phyloP scores from a whole-genome alignment of 1,140 invertebrate genomes.

The Neodiprion lecontei region DNA sequence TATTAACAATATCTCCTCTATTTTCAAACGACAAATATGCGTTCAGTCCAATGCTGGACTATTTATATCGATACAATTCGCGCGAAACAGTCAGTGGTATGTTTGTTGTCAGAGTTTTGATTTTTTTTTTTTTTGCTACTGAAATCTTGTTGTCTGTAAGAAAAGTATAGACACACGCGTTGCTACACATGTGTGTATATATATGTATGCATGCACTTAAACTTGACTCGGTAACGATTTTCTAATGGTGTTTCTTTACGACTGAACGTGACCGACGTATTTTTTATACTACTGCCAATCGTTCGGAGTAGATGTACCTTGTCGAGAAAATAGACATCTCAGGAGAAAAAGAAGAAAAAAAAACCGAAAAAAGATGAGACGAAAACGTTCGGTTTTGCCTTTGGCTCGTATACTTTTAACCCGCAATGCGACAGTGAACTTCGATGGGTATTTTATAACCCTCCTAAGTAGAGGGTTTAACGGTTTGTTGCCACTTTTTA shows the following conservation, averaged over 20 bases:
- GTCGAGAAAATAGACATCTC: slow-evolving; percentile 4
- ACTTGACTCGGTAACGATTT: not conserved
- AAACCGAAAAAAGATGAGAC: not conserved
- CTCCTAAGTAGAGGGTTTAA: not conserved
- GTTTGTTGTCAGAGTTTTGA: too few species aligned
- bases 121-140: too few species aligned
- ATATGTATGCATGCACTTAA: too few species aligned
- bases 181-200: too few species aligned
- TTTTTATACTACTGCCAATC: not conserved
- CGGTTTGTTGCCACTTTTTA: slow-evolving; percentile 1
- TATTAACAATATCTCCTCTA: too few species aligned
- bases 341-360: not conserved
- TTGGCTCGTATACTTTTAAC: not conserved
- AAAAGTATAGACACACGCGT: too few species aligned
- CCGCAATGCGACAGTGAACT: not conserved
- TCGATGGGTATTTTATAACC: not conserved
- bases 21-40: too few species aligned
- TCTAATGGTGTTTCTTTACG: not conserved
- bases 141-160: too few species aligned
- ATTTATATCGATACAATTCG: too few species aligned
- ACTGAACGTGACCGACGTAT: not conserved
- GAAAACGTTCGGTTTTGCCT: not conserved
- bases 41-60: too few species aligned
- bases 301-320: not conserved
- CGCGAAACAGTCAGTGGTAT: too few species aligned